Base-by-base conservation (phyloP, 1,140 invertebrate species). In the Portunus trituberculatus region DNA sequence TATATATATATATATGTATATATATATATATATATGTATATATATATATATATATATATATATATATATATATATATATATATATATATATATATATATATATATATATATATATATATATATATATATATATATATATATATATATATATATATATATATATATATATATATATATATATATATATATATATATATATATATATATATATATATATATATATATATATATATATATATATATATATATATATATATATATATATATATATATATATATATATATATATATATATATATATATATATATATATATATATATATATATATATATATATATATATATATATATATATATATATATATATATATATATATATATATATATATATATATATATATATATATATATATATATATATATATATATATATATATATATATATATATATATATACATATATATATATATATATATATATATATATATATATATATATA, bases 391-490 rank as follows among this genome's bases (percentile, higher is more conserved):
- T 91, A 91, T 91, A 46, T 46, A 52, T 91, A 91, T 91, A 46
- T 91, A 46, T 91, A 91, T 91, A n/a, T n/a, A n/a, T n/a, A n/a
- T n/a, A n/a, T n/a, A n/a, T n/a, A n/a, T n/a, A n/a, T n/a, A n/a
- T n/a, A n/a, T n/a, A n/a, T n/a, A n/a, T n/a, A n/a, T n/a, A n/a
- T n/a, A n/a, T n/a, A n/a, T n/a, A n/a, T n/a, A 46, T 91, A 91
- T 91, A 91, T 91, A 46, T 91, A 91, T 91, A 91, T 91, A 46
- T 46, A 91, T 91, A 91, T 91, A 91, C 52, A 46, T 46, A 46
- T 91, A 46, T 91, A 46, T 91, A 46, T 46, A 32, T 91, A 25
- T 91, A 46, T 91, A 46, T 91, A 46, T 91, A 46, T 91, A 46
- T 91, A n/a, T 91, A 46, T 91, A 46, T 91, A n/a, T 91, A 46